Conservation (phyloP, 2,888 invertebrate genomes). For the Epinotia bilunana region DNA sequence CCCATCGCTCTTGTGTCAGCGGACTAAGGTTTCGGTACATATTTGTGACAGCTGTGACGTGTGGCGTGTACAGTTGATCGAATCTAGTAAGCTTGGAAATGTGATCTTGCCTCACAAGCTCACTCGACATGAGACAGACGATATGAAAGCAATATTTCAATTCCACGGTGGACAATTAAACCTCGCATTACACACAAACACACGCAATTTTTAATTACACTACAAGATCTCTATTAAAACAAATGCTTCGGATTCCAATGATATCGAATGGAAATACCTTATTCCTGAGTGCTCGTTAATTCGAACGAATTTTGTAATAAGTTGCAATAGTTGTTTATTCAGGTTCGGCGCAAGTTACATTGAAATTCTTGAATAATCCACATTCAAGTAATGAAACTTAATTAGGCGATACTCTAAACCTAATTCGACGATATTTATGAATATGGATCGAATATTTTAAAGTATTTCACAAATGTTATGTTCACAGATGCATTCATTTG, state of each 20-base stretch:
- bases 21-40: no score
- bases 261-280: not conserved
- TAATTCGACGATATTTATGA: no score
- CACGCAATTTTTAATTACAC: not conserved
- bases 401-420: not conserved
- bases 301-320: not conserved
- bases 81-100: no score
- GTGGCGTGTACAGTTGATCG: no score
- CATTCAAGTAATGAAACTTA: not conserved
- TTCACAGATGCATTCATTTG: no score
- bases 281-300: not conserved
- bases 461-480: no score
- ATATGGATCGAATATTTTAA: no score
- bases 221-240: not conserved
- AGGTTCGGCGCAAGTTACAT: not conserved
- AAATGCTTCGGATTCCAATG: constrained; percentile 1
- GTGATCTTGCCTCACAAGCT: no score
- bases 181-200: not conserved
- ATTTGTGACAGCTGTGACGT: no score
- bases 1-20: no score
- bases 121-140: no score
- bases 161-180: not conserved
- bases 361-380: constrained; percentile 14
- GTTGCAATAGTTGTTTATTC: not conserved
- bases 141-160: not conserved